Percentiles rank a stretch among this genome's conserved stretches.
Evolutionary conservation across 2,888 invertebrate species (phyloP).

Genomic region (Drymonia ruficornis): DNA sequence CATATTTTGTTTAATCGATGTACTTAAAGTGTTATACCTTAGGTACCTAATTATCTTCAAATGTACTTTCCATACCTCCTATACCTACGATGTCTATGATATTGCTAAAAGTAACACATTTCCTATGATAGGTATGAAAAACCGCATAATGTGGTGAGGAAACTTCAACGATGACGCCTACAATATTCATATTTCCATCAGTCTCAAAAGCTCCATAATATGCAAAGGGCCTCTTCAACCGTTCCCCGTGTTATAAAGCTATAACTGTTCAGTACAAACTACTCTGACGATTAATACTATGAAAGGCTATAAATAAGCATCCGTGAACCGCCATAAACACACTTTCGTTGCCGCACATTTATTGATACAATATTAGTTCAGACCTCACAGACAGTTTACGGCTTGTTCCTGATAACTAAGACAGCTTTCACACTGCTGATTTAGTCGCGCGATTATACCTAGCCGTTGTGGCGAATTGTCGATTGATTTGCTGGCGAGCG

Average conservation of each 20-base stretch:
- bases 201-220: neutral
- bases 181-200: neutral
- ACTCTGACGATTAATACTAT: conserved; percentile 17
- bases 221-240: neutral
- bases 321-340: conserved; percentile 12
- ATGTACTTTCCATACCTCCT: too few species aligned
- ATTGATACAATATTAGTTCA: conserved; percentile 46
- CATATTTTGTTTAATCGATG: too few species aligned
- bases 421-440: conserved; percentile 6
- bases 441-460: neutral
- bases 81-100: too few species aligned
- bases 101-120: too few species aligned
- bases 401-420: conserved; percentile 29
- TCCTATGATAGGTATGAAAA: too few species aligned
- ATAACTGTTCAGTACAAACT: conserved; percentile 20
- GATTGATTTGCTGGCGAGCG: neutral
- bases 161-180: neutral
- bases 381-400: conserved; percentile 49
- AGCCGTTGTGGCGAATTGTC: neutral
- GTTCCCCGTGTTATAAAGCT: conserved; percentile 17
- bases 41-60: too few species aligned
- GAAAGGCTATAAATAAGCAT: conserved; percentile 23
- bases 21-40: too few species aligned
- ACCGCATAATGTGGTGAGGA: neutral
- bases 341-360: conserved; percentile 9